These are phyloP conservation scores for Himalopsyche anomala DNA, from an alignment of 2,888 invertebrate genomes.

Conservation along the genomic window DNA sequence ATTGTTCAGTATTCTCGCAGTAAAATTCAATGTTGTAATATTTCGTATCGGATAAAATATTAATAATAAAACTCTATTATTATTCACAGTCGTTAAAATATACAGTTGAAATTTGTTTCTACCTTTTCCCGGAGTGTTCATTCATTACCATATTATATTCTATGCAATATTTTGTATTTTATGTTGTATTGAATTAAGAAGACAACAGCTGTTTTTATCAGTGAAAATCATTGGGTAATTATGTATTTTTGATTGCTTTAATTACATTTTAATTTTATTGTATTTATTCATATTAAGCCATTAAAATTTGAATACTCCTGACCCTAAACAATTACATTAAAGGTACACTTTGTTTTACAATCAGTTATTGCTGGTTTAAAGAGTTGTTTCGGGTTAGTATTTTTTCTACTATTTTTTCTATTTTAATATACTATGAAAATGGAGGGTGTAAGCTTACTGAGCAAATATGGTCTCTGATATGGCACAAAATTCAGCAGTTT, in stretches of 20 bases:
- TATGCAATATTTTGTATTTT: neutral
- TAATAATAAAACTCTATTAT: neutral
- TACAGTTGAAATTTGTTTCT: neutral
- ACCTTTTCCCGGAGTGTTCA: neutral
- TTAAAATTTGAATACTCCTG: no score
- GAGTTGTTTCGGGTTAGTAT: no score
- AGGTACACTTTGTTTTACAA: no score
- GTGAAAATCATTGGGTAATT: neutral
- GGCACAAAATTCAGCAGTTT: no score
- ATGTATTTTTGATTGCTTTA: neutral
- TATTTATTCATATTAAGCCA: no score
- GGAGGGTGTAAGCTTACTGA: no score
- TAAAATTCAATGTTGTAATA: neutral
- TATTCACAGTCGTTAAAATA: neutral
- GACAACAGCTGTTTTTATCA: neutral
- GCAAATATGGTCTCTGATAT: no score
- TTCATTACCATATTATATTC: neutral
- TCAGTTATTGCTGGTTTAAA: no score
- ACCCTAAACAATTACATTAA: no score
- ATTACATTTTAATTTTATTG: no score
- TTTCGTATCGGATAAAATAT: neutral
- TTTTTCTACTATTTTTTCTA: no score
- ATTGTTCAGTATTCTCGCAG: neutral
- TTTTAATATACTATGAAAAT: no score
- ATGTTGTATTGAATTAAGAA: neutral